A percentile compares a stretch with the other conserved stretches of the same genome.
phyloP scores from a whole-genome alignment of 2,888 invertebrate species.

The Eueremaeus valkanovi region DNA sequence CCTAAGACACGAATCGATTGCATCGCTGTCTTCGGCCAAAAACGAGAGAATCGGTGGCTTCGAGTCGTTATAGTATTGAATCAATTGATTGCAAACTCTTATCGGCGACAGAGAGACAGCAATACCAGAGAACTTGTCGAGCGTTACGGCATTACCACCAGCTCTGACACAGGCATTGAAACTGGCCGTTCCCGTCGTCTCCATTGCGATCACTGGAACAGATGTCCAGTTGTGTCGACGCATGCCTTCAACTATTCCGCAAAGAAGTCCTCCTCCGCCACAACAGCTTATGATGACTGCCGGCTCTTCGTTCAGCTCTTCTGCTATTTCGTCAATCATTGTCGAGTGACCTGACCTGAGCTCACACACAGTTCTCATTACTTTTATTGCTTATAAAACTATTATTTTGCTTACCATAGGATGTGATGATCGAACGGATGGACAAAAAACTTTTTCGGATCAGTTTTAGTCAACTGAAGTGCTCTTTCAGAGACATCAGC shows the following conservation, averaged over 20 bases:
- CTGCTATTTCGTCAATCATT: slow-evolving; percentile 53
- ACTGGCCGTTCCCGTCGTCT: slow-evolving; percentile 56
- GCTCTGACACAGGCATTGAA: slow-evolving; percentile 53
- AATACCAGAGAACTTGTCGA: slow-evolving; percentile 45
- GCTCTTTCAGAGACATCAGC: slow-evolving; percentile 54
- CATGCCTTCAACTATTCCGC: slow-evolving; percentile 52
- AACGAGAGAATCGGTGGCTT: slow-evolving; percentile 51
- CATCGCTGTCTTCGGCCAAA: slow-evolving; percentile 53
- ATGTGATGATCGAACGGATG: slow-evolving; percentile 56
- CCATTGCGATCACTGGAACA: slow-evolving; percentile 54
- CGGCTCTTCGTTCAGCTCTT: slow-evolving; percentile 52
- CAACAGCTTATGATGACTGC: slow-evolving; percentile 55
- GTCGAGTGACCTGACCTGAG: slow-evolving; percentile 49
- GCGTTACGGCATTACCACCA: slow-evolving; percentile 45
- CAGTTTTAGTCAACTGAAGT: slow-evolving; percentile 49
- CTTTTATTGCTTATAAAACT: too few species aligned
- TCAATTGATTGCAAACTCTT: slow-evolving; percentile 50
- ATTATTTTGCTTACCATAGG: slow-evolving; percentile 53
- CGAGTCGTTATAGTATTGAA: slow-evolving; percentile 49
- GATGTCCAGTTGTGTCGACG: slow-evolving; percentile 54
- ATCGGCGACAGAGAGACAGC: slow-evolving; percentile 54
- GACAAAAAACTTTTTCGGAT: slow-evolving; percentile 49
- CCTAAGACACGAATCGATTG: slow-evolving; percentile 52
- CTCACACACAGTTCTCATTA: not conserved
- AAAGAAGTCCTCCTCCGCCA: slow-evolving; percentile 56